phyloP scores from a whole-genome alignment of 1,140 invertebrate genomes.

The Drosophila jambulina region DNA sequence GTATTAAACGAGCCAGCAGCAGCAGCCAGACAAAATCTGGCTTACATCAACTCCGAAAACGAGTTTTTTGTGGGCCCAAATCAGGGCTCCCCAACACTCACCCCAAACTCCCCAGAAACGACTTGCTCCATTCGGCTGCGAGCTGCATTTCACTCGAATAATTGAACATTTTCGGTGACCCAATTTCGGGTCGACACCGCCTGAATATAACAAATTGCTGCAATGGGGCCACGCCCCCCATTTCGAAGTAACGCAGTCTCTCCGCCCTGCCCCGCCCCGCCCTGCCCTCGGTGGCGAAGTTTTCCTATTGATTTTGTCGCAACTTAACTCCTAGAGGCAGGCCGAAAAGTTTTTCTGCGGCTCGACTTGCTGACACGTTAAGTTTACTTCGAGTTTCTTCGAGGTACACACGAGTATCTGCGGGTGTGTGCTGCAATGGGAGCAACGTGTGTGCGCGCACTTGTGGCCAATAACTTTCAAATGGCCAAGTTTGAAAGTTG shows the following conservation, averaged over 20 bases:
- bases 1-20: constrained; percentile 33
- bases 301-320: constrained; percentile 78
- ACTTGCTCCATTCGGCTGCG: constrained; percentile 20
- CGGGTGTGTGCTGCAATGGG: constrained; percentile 23
- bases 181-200: constrained; percentile 62
- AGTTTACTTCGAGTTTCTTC: constrained; percentile 49
- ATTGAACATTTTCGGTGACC: constrained; percentile 77
- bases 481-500: constrained; percentile 78
- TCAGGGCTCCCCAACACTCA: constrained; percentile 38
- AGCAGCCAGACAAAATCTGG: constrained; percentile 45
- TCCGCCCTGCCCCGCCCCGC: constrained; percentile 14
- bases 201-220: constrained; percentile 70
- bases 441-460: constrained; percentile 36
- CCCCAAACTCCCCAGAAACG: not conserved
- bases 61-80: constrained; percentile 64
- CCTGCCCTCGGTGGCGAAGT: constrained; percentile 31
- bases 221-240: constrained; percentile 44
- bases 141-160: constrained; percentile 69
- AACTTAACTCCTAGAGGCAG: constrained; percentile 33
- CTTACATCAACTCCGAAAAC: constrained; percentile 65
- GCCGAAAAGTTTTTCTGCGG: constrained; percentile 43
- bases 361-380: constrained; percentile 55
- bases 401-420: not conserved
- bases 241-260: constrained; percentile 20
- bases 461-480: constrained; percentile 78